These are phyloP conservation scores for Amorpha juglandis DNA, from an alignment of 2,888 invertebrate species.

Conservation along the genomic window DNA sequence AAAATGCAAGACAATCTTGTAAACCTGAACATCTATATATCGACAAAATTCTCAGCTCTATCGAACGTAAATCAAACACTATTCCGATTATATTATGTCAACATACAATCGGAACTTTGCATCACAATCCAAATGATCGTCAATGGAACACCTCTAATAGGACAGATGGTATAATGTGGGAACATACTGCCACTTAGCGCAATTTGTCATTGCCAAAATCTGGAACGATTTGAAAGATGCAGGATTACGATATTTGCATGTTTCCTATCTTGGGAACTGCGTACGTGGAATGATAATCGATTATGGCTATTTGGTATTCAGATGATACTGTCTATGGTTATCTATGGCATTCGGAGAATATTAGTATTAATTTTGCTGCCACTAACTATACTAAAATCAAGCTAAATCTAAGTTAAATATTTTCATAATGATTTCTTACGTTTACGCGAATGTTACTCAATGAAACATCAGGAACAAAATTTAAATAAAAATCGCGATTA, in stretches of 20 bases:
- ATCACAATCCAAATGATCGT: slow-evolving; percentile 74
- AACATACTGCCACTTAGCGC: slow-evolving; percentile 42
- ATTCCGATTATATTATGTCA: slow-evolving; percentile 75
- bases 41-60: slow-evolving; percentile 47
- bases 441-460: too few relatives aligned
- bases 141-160: slow-evolving; percentile 72
- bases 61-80: slow-evolving; percentile 63
- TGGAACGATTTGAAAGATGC: neutral
- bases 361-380: too few relatives aligned
- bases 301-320: neutral
- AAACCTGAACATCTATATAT: slow-evolving; percentile 27
- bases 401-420: too few relatives aligned
- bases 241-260: slow-evolving; percentile 14
- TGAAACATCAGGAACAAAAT: too few relatives aligned
- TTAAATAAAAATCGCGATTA: too few relatives aligned
- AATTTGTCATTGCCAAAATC: slow-evolving; percentile 76
- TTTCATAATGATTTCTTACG: too few relatives aligned
- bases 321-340: too few relatives aligned
- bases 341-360: too few relatives aligned
- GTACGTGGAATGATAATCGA: neutral
- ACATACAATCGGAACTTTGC: slow-evolving; percentile 80
- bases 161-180: slow-evolving; percentile 64
- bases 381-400: too few relatives aligned
- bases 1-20: neutral
- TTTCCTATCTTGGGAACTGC: slow-evolving; percentile 7